A percentile compares a stretch with the other conserved stretches of the same genome.
phyloP scores from a whole-genome alignment of 2,797 vertebrate species.

The Notolabrus celidotus region DNA sequence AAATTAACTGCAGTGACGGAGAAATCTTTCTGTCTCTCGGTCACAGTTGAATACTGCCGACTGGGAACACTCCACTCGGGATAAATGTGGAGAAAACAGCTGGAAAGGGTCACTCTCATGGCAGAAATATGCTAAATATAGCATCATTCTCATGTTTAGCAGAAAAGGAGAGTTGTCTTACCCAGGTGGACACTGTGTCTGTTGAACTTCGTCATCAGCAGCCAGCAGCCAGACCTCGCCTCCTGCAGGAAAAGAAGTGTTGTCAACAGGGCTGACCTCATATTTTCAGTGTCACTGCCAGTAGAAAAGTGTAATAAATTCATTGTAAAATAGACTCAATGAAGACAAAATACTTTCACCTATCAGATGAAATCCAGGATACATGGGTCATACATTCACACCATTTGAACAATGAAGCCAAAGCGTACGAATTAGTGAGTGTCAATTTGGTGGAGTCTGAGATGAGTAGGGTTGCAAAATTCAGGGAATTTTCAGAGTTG shows the following conservation, averaged over 20 bases:
- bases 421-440: no score
- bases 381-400: no score
- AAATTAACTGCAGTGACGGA: neutral
- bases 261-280: neutral
- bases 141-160: conserved; percentile 8
- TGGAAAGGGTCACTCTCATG: conserved; percentile 22
- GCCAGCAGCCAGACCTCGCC: conserved; percentile 87
- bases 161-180: conserved; percentile 75
- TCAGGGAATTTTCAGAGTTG: no score
- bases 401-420: no score
- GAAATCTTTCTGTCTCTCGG: conserved; percentile 3
- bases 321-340: no score
- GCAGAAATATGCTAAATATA: neutral
- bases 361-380: neutral
- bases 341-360: no score
- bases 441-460: no score
- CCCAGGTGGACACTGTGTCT: conserved; percentile 90
- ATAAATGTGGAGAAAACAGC: conserved; percentile 15
- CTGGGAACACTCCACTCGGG: conserved; percentile 31
- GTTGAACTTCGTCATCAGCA: conserved; percentile 79
- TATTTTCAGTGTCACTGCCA: no score
- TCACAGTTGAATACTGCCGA: conserved; percentile 9
- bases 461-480: no score
- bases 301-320: no score
- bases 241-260: conserved; percentile 69